These are phyloP conservation scores for Nothura maculosa DNA, from an alignment of 2,797 vertebrate genomes.

Conservation along the genomic window DNA sequence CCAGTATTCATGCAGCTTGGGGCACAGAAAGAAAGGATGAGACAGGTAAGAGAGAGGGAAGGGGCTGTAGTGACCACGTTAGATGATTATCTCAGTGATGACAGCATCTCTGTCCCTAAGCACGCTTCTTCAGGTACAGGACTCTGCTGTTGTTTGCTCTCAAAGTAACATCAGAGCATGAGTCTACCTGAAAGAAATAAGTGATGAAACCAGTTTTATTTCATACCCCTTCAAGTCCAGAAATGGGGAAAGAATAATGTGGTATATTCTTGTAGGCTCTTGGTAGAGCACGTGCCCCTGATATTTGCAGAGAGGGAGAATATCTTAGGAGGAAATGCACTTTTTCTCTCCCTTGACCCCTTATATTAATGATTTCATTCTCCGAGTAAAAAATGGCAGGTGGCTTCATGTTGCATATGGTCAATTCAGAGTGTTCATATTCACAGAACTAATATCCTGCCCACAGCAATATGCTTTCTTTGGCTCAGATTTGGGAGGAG, in stretches of 20 bases:
- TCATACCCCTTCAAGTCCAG: neutral
- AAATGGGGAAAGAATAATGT: neutral
- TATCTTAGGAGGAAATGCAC: neutral
- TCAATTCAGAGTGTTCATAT: neutral
- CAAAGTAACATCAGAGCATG: neutral
- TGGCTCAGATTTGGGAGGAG: neutral
- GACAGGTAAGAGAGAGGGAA: neutral
- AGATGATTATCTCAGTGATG: neutral
- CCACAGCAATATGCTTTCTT: neutral
- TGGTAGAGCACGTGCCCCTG: neutral
- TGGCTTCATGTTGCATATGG: slow-evolving; percentile 40
- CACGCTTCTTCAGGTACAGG: neutral
- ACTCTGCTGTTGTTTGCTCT: neutral
- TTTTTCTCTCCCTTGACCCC: neutral
- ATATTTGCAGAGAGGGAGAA: neutral
- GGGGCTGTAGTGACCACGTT: neutral
- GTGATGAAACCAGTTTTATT: neutral
- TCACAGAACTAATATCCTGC: slow-evolving; percentile 2
- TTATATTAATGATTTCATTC: slow-evolving; percentile 4
- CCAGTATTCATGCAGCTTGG: neutral
- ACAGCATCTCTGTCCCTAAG: neutral
- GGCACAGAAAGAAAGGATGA: neutral
- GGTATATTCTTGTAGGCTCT: neutral
- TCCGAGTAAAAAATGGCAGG: slow-evolving; percentile 14
- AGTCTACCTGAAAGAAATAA: neutral